Evolutionary conservation across 2,797 vertebrate species (phyloP).

Genomic region (Poecilia wingei): DNA sequence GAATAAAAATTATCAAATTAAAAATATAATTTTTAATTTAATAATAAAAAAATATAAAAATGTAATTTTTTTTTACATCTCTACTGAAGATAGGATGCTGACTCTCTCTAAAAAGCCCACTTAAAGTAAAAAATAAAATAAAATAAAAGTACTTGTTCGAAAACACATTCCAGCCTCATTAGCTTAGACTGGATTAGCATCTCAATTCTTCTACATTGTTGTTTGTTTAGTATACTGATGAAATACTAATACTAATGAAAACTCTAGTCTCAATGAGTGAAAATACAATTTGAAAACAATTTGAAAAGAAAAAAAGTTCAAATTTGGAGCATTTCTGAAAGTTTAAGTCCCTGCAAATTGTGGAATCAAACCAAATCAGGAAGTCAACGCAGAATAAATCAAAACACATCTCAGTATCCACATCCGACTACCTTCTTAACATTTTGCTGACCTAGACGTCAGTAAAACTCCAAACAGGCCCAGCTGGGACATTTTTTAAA

Average conservation of each 20-base stretch:
- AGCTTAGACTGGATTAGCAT: not conserved
- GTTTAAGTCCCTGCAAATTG: not conserved
- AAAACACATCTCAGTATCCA: no score
- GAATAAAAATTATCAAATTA: not conserved
- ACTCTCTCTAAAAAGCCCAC: not conserved
- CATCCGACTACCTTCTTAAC: not conserved
- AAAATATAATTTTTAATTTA: no score
- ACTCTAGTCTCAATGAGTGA: not conserved
- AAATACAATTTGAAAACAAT: not conserved
- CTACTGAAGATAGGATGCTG: not conserved
- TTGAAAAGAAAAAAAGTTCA: not conserved
- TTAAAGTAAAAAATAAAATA: not conserved
- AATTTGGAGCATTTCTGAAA: not conserved
- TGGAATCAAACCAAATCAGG: not conserved
- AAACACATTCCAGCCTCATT: not conserved
- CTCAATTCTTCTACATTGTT: not conserved
- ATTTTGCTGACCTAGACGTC: not conserved
- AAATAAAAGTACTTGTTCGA: not conserved
- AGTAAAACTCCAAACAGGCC: not conserved
- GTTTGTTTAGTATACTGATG: not conserved
- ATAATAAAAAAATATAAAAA: no score
- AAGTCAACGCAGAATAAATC: not conserved
- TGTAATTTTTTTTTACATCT: no score
- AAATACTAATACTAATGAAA: not conserved
- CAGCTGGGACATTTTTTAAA: not conserved